Base-by-base conservation (phyloP, 2,113 vertebrate genomes). In the Anthoscopus minutus region DNA sequence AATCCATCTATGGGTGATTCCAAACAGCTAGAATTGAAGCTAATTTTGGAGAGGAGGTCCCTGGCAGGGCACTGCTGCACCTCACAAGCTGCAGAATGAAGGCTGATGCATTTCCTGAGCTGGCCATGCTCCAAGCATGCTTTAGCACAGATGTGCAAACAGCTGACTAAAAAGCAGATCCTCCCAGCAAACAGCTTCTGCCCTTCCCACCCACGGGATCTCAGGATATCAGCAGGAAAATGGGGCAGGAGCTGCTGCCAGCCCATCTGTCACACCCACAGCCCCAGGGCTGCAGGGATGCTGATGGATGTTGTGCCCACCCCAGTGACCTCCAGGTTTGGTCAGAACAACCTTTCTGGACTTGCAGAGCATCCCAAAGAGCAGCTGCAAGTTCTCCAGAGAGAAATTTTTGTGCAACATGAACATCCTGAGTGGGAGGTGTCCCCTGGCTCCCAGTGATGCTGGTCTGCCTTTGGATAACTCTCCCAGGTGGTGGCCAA, bases 251-350 rank as follows among this genome's bases (percentile, higher is more conserved):
- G 42, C 56, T 47, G 69, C 73, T 27, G 48, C 64, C 54, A n/a
- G 48, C 47, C 51, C 7, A 1, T 24, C 40, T 7, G 4, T 18
- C 35, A 13, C 57, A 4, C 10, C 38, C 2, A 0, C 42, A 0
- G 31, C 45, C 35, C 35, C 37, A 1, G n/a, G 50, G 40, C 31
- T n/a, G 50, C 33, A 8, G 45, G 54, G 80, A 17, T 13, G 40
- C 74, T 28, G 33, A 5, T 1, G 2, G 62, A 31, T 14, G 51
- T 15, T 5, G 61, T 6, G 23, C 28, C n/a, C 5, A 4, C 11
- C 12, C 42, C 54, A 18, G 25, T 2, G 2, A 15, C 37, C 48
- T 22, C 25, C 2, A 4, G 42, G 38, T 65, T 65, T 42, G 44
- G 11, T 16, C 80, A 72, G 78, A 38, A 58, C n/a, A 19, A 15